Percentiles rank a stretch among this genome's conserved stretches.
These are phyloP conservation scores for Shinisaurus crocodilurus DNA, from an alignment of 2,113 vertebrate species.

Conservation along the genomic window DNA sequence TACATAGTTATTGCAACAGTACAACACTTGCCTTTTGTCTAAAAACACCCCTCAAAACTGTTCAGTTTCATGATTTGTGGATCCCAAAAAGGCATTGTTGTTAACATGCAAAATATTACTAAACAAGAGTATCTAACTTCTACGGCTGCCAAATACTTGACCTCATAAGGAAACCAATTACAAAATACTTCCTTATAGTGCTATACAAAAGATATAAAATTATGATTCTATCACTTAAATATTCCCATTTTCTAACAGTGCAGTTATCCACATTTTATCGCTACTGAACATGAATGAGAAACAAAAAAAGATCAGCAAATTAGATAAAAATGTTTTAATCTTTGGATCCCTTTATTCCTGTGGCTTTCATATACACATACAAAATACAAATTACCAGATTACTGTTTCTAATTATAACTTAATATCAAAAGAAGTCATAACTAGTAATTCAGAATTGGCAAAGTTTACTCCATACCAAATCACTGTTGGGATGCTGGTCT, in stretches of 20 bases:
- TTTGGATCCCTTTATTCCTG: constrained; percentile 85
- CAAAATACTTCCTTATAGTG: constrained; percentile 80
- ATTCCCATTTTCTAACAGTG: constrained; percentile 68
- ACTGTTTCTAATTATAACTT: constrained; percentile 53
- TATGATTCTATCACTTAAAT: constrained; percentile 72
- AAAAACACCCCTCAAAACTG: constrained; percentile 47
- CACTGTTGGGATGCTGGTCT: constrained; percentile 49
- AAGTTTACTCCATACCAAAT: constrained; percentile 51
- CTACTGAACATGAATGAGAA: constrained; percentile 67
- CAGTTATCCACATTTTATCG: constrained; percentile 66
- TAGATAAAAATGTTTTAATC: constrained; percentile 78
- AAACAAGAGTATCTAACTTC: constrained; percentile 68
- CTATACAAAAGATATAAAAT: constrained; percentile 81
- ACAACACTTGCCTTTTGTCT: constrained; percentile 63
- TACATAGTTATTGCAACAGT: constrained; percentile 70
- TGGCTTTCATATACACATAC: constrained; percentile 77
- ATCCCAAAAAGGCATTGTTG: constrained; percentile 66
- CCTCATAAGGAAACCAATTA: constrained; percentile 77
- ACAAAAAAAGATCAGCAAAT: constrained; percentile 67
- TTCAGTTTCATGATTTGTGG: constrained; percentile 67
- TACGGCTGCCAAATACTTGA: constrained; percentile 69
- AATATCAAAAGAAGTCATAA: constrained; percentile 65
- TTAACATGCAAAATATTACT: constrained; percentile 78
- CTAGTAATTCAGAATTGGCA: constrained; percentile 66
- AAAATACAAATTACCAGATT: constrained; percentile 72